phyloP scores from a whole-genome alignment of 1,140 invertebrate species.

The Drosophila serrata region DNA sequence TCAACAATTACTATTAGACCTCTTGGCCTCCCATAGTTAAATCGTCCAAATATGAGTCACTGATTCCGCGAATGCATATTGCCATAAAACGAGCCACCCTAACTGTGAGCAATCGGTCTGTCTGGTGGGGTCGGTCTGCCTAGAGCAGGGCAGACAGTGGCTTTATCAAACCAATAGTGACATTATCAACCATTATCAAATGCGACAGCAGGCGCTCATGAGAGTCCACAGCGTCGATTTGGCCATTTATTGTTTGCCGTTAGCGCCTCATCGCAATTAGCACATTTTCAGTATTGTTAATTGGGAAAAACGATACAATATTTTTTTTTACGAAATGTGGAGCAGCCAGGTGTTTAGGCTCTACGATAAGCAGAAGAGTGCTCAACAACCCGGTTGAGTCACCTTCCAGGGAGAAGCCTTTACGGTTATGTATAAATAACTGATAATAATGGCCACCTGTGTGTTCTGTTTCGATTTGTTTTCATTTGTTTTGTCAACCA shows the following conservation, averaged over 20 bases:
- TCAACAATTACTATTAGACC: conserved; percentile 9
- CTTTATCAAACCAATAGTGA: conserved; percentile 58
- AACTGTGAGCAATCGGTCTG: conserved; percentile 54
- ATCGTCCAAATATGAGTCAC: conserved; percentile 18
- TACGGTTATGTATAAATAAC: conserved; percentile 16
- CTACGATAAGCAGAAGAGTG: conserved; percentile 52
- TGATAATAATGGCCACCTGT: conserved; percentile 53
- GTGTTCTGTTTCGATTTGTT: conserved; percentile 28
- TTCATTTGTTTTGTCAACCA: conserved; percentile 66
- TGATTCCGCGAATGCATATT: background rate
- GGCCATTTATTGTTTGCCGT: conserved; percentile 57
- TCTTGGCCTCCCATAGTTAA: background rate
- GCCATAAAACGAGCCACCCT: conserved; percentile 25
- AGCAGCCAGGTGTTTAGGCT: conserved; percentile 66
- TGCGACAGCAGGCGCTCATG: conserved; percentile 72
- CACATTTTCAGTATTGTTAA: conserved; percentile 76
- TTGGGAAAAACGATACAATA: conserved; percentile 74
- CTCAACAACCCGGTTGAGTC: conserved; percentile 40
- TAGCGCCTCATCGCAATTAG: conserved; percentile 69
- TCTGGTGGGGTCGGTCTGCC: conserved; percentile 50
- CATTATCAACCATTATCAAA: conserved; percentile 74
- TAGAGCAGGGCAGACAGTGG: conserved; percentile 36
- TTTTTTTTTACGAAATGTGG: conserved; percentile 46
- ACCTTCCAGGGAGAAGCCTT: conserved; percentile 38
- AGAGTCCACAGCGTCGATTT: conserved; percentile 17